Evolutionary conservation across 2,888 invertebrate species (phyloP).

Genomic region (Sisyra nigra): DNA sequence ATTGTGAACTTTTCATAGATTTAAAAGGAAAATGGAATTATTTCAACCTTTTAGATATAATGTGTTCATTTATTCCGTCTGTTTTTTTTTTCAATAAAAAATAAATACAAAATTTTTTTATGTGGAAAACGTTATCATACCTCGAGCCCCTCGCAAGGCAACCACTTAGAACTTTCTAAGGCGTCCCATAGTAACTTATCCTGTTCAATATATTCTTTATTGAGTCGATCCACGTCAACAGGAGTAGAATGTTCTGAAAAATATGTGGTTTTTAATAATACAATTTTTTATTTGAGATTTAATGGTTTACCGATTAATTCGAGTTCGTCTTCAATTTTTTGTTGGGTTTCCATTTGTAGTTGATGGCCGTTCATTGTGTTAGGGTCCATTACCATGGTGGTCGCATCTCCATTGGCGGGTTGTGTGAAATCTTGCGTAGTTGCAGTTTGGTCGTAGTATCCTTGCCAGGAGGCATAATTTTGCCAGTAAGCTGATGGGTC

Average conservation of each 20-base stretch:
- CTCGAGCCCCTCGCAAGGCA: conserved; percentile 60
- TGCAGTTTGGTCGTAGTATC: conserved; percentile 9
- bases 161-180: conserved; percentile 69
- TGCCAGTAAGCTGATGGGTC: conserved; percentile 78
- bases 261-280: too few species aligned
- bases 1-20: too few species aligned
- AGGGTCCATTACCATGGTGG: conserved; percentile 14
- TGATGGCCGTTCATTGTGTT: neutral
- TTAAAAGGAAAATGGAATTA: too few species aligned
- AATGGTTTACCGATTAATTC: conserved; percentile 48
- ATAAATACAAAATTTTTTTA: too few species aligned
- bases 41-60: too few species aligned
- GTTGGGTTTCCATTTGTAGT: conserved; percentile 15
- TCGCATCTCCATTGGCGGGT: conserved; percentile 23
- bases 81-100: too few species aligned
- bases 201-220: conserved; percentile 57
- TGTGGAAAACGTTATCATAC: conserved; percentile 22
- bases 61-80: too few species aligned
- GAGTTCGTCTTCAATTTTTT: conserved; percentile 43
- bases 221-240: conserved; percentile 58
- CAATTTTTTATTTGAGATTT: too few species aligned
- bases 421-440: conserved; percentile 2
- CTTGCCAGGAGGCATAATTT: conserved; percentile 64
- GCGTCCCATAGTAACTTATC: conserved; percentile 68
- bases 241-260: conserved; percentile 55